A percentile compares a stretch with the other conserved stretches of the same genome.
These are phyloP conservation scores for Polydesmus complanatus DNA, from an alignment of 2,888 invertebrate species.

Conservation along the genomic window DNA sequence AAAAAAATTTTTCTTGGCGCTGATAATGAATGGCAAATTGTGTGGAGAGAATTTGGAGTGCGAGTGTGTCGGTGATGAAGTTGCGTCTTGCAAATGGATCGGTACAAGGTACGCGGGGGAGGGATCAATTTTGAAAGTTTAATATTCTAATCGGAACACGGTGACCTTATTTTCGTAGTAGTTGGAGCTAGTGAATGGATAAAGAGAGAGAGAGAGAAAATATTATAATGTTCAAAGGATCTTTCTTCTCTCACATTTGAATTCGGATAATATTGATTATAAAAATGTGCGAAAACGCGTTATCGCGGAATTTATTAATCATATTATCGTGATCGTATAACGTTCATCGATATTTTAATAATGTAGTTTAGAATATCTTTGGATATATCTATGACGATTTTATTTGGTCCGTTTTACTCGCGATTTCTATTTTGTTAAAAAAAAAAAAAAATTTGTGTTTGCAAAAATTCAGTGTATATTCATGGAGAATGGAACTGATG, in stretches of 20 bases:
- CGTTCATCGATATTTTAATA: no score
- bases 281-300: no score
- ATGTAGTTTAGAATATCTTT: no score
- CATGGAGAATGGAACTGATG: constrained; percentile 20
- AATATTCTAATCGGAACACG: neutral
- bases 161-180: neutral
- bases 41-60: neutral
- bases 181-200: neutral
- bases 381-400: no score
- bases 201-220: no score
- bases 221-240: no score
- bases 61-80: neutral
- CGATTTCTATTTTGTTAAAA: neutral
- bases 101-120: neutral
- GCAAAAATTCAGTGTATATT: neutral
- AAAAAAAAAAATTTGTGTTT: neutral
- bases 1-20: neutral
- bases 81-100: neutral
- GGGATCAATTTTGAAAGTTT: neutral
- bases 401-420: neutral
- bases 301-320: no score
- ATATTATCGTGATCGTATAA: no score
- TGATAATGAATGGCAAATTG: neutral
- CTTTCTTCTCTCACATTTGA: no score
- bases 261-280: no score